These are phyloP conservation scores for Onychomys torridus DNA, from an alignment of 2,797 vertebrate species.

Conservation along the genomic window DNA sequence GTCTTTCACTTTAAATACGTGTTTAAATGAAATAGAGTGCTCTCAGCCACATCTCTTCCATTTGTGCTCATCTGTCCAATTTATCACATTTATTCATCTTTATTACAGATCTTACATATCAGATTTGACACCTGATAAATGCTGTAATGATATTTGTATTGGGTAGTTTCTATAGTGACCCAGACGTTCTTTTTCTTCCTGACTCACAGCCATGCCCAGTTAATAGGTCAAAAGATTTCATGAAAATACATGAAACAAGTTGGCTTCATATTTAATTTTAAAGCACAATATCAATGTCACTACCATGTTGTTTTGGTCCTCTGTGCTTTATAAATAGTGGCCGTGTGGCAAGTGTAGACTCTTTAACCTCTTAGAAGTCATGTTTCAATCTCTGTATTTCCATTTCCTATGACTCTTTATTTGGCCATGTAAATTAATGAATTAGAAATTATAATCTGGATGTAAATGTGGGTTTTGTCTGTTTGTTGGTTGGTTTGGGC, in stretches of 20 bases:
- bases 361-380: neutral
- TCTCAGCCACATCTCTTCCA: neutral
- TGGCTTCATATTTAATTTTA: neutral
- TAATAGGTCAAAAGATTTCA: neutral
- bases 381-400: slow-evolving; percentile 2
- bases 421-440: slow-evolving; percentile 59
- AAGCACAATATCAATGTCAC: neutral
- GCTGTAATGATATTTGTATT: neutral
- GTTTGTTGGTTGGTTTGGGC: neutral
- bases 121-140: neutral
- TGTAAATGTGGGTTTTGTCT: neutral
- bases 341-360: neutral
- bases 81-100: neutral
- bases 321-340: neutral
- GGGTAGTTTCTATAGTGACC: neutral
- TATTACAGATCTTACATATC: neutral
- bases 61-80: neutral
- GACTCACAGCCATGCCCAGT: neutral
- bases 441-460: slow-evolving; percentile 33
- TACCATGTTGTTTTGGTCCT: neutral
- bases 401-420: slow-evolving; percentile 1
- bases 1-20: slow-evolving; percentile 25
- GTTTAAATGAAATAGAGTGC: neutral
- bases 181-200: neutral
- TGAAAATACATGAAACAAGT: neutral